Percentiles rank a stretch among this genome's conserved stretches.
These are phyloP conservation scores for Sebastolobus alascanus DNA, from an alignment of 2,797 vertebrate genomes.

Conservation along the genomic window DNA sequence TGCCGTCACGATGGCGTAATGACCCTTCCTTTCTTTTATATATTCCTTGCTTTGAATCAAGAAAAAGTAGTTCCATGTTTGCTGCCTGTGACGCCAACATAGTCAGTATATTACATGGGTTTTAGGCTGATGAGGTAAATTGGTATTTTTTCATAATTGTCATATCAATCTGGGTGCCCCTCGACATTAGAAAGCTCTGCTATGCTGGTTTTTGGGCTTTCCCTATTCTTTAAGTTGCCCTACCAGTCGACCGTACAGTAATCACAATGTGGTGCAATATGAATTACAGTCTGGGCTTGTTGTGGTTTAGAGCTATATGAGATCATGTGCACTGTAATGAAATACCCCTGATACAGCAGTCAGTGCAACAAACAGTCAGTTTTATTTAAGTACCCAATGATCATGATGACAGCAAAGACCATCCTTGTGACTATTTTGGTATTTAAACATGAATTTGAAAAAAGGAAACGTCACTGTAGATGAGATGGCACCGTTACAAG, in stretches of 20 bases:
- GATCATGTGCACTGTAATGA: neutral
- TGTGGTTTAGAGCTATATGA: neutral
- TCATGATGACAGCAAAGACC: neutral
- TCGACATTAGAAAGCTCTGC: neutral
- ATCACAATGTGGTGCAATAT: neutral
- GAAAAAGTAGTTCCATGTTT: too few relatives aligned
- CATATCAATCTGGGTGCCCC: neutral
- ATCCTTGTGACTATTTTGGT: neutral
- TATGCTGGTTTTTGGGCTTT: neutral
- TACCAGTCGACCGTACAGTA: neutral
- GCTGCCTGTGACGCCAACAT: neutral
- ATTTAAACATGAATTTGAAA: too few relatives aligned
- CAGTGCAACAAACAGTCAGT: neutral
- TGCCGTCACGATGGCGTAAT: too few relatives aligned
- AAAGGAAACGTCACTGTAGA: too few relatives aligned
- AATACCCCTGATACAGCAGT: neutral
- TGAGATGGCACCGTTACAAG: neutral
- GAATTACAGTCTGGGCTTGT: neutral
- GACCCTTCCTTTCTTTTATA: too few relatives aligned
- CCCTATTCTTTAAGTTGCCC: neutral
- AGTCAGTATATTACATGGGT: neutral
- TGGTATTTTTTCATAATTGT: neutral
- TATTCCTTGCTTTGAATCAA: too few relatives aligned
- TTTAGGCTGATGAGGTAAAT: neutral
- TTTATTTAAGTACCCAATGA: neutral